Base-by-base conservation (phyloP, 2,113 vertebrate species). In the Capricornis sumatraensis region DNA sequence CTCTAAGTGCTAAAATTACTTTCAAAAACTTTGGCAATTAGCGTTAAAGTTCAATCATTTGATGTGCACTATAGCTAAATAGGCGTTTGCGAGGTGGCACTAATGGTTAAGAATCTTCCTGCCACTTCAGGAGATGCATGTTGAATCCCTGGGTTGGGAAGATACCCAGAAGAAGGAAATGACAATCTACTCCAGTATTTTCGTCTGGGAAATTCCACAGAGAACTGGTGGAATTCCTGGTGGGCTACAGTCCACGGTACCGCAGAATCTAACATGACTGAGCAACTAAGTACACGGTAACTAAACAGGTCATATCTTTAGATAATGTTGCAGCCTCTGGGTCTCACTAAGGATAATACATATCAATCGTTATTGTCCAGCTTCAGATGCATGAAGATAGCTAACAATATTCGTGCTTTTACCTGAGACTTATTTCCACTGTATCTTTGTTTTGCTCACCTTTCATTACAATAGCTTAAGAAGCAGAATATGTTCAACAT, bases 1-100 rank as follows among this genome's bases (percentile, higher is more conserved):
- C 17, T 23, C 15, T 40, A 60, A 60, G 17, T 57, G 36, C 36
- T 92, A 84, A 84, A 78, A 85, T 87, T 60, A 89, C 83, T 97
- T 82, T 6, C 52, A 87, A 85, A 88, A 43, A 1, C 25, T 87
- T 87, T 90, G 33, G 45, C 27, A 92, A 74, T 71, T 84, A 50
- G 50, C 17, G n/a, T 87, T 79, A 92, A 64, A 57, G 7, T 71
- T 84, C 95, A 95, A 90, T 36, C 14, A 79, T 58, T 11, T 74
- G 17, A 89, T 92, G 47, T 27, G 6, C 21, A 30, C 40, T 40
- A 0, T 74, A 74, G 25, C 36, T 60, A 93, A 95, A 58, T 67
- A 83, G 25, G 21, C 2, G 0, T 43, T 76, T 76, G 6, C 3
- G 12, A 76, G 40, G 71, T 43, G 40, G 40, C 36, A 7, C 12